A percentile compares a stretch with the other conserved stretches of the same genome.
Evolutionary conservation across 2,113 vertebrate species (phyloP).

Genomic region (Pagrus major): DNA sequence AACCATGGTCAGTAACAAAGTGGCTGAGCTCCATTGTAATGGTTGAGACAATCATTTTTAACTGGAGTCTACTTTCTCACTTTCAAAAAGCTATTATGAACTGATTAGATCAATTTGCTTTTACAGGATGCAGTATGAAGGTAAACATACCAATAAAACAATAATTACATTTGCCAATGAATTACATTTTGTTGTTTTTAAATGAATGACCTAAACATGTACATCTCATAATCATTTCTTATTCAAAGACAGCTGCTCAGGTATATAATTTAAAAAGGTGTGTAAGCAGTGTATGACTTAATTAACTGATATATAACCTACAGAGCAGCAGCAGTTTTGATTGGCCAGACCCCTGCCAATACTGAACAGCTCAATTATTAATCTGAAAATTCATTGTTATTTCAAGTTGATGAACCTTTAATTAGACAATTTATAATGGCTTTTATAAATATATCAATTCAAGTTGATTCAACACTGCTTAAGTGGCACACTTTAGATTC

Average conservation of each 20-base stretch:
- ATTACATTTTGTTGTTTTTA: background rate
- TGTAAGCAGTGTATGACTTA: background rate
- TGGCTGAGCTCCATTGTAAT: too few species aligned
- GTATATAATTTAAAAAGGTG: background rate
- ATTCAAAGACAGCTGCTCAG: background rate
- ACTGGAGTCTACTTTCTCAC: background rate
- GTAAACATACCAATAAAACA: background rate
- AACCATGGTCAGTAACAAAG: background rate
- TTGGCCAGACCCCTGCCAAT: background rate
- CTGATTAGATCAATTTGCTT: background rate
- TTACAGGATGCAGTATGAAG: background rate
- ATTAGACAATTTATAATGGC: background rate
- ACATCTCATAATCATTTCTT: background rate
- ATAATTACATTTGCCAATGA: background rate
- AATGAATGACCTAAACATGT: background rate
- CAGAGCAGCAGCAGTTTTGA: background rate
- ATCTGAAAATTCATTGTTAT: background rate
- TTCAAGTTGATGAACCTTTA: background rate
- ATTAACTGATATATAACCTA: conserved; percentile 6
- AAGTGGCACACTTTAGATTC: background rate
- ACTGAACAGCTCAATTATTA: background rate
- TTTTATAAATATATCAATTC: background rate
- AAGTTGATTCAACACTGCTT: background rate
- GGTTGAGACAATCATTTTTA: background rate
- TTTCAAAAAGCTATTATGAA: background rate